Conservation (phyloP, 2,888 invertebrate species). For the Hedya salicella region DNA sequence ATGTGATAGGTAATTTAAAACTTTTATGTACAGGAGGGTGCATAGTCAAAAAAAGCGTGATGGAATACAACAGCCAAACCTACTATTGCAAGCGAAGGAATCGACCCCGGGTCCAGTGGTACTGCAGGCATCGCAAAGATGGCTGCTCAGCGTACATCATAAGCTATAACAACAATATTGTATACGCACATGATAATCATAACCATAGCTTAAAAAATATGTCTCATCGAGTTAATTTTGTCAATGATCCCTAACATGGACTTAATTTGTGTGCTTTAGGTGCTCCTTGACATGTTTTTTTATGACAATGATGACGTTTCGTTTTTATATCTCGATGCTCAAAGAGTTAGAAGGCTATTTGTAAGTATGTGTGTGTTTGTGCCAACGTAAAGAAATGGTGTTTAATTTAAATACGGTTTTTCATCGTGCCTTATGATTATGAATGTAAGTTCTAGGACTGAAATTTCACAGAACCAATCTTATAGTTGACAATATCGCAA, state of each 20-base stretch:
- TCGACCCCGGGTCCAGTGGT: slow-evolving; percentile 43
- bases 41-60: slow-evolving; percentile 36
- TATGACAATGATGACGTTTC: no score
- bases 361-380: no score
- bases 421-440: no score
- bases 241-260: background rate
- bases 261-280: background rate
- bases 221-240: background rate
- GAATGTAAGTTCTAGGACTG: no score
- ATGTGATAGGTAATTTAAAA: background rate
- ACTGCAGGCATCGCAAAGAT: slow-evolving; percentile 40
- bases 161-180: slow-evolving; percentile 23
- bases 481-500: no score
- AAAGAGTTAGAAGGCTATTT: no score
- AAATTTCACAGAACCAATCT: no score
- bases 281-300: no score
- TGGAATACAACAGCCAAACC: slow-evolving; percentile 30
- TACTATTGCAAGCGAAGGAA: slow-evolving; percentile 42
- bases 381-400: no score
- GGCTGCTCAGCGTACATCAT: slow-evolving; percentile 8
- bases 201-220: background rate
- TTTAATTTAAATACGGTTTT: no score
- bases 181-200: slow-evolving; percentile 16
- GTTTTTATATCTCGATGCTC: no score
- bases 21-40: background rate